Evolutionary conservation across 37 sponge, comb jelly and placozoan genomes (phyloP).

Genomic region (Cladorhizidae sp.): DNA sequence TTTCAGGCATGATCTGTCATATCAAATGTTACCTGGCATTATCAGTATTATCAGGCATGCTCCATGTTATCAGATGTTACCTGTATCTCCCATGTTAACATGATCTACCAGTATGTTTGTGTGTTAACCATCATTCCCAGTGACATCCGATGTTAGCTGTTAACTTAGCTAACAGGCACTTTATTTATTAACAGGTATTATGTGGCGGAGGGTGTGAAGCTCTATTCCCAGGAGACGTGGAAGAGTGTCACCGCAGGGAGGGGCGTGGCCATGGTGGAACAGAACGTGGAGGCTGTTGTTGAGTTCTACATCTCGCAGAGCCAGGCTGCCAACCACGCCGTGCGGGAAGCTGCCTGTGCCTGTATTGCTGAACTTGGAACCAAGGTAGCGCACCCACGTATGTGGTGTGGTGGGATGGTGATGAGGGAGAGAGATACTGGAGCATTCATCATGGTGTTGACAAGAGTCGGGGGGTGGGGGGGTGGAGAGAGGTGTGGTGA

Average conservation of each 20-base stretch:
- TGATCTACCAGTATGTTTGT: too few species aligned
- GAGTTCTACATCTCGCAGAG: conserved; percentile 80
- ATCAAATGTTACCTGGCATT: too few species aligned
- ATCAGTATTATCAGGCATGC: too few species aligned
- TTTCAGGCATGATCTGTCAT: too few species aligned
- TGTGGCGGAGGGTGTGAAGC: conserved; percentile 93
- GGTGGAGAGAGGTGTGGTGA: too few species aligned
- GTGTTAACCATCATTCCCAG: too few species aligned
- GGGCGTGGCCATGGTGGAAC: conserved; percentile 75
- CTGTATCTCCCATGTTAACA: background rate
- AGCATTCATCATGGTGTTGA: too few species aligned
- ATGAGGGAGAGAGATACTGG: too few species aligned
- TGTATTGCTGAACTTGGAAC: conserved; percentile 96
- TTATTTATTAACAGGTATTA: conserved; percentile 94
- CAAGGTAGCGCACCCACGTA: conserved; percentile 62
- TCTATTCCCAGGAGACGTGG: conserved; percentile 97
- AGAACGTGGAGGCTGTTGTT: conserved; percentile 52
- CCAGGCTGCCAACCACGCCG: conserved; percentile 91
- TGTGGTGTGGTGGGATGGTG: too few species aligned
- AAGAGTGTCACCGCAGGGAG: conserved; percentile 60
- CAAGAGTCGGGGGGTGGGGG: too few species aligned
- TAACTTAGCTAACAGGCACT: background rate
- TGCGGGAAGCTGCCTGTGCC: conserved; percentile 90
- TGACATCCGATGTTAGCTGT: too few species aligned
- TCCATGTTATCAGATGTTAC: too few species aligned